Percentiles rank a stretch among this genome's conserved stretches.
phyloP scores from a whole-genome alignment of 2,113 vertebrate species.

The Pungitius pungitius region DNA sequence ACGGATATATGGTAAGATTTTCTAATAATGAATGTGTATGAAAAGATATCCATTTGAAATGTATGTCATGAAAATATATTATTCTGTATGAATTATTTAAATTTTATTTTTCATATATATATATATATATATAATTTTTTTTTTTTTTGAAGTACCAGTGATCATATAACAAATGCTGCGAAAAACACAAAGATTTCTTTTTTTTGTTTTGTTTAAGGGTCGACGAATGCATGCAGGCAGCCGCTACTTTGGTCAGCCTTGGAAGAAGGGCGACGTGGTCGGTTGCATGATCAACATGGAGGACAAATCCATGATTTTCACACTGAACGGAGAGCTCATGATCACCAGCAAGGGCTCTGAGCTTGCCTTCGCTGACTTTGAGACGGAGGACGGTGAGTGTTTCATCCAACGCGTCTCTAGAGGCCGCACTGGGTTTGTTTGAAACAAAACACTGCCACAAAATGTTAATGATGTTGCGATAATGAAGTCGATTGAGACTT shows the following conservation, averaged over 20 bases:
- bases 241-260: slow-evolving; percentile 91
- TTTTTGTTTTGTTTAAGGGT: slow-evolving; percentile 78
- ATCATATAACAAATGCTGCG: not conserved
- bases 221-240: slow-evolving; percentile 93
- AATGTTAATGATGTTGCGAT: slow-evolving; percentile 27
- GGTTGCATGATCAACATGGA: slow-evolving; percentile 98
- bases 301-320: slow-evolving; percentile 98
- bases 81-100: not conserved
- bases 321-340: slow-evolving; percentile 94
- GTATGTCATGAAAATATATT: not conserved
- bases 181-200: not conserved
- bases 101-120: too few relatives aligned
- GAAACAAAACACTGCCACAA: not conserved
- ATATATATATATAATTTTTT: too few relatives aligned
- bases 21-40: not conserved
- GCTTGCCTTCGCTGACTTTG: slow-evolving; percentile 94
- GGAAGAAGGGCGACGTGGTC: slow-evolving; percentile 95
- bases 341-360: slow-evolving; percentile 97
- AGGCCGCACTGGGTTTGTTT: slow-evolving; percentile 10
- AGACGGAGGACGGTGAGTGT: slow-evolving; percentile 88
- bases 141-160: too few relatives aligned
- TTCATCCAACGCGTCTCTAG: slow-evolving; percentile 7
- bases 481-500: slow-evolving; percentile 27
- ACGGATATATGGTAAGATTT: slow-evolving; percentile 88
- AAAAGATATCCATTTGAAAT: not conserved